These are phyloP conservation scores for Rhinogobio ventralis DNA, from an alignment of 2,797 vertebrate genomes.

Conservation along the genomic window DNA sequence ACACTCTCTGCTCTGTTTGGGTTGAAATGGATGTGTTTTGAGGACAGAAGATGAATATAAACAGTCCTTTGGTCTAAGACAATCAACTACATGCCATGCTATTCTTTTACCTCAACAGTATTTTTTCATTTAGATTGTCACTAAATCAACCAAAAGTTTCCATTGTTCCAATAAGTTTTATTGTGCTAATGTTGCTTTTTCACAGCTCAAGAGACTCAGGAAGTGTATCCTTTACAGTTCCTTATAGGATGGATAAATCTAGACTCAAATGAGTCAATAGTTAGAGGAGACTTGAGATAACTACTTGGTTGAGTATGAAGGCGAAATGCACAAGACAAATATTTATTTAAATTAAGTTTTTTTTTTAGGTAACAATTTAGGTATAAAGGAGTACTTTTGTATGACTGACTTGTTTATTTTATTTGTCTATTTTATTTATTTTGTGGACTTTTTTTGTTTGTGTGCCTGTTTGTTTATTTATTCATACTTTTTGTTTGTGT, in stretches of 20 bases:
- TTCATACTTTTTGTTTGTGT: no score
- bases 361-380: no score
- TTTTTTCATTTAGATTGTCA: background rate
- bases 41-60: background rate
- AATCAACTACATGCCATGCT: background rate
- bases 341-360: no score
- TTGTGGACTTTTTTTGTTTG: background rate
- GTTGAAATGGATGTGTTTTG: background rate
- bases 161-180: no score
- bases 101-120: background rate
- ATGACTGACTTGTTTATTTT: no score
- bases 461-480: background rate
- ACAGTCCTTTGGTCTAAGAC: background rate
- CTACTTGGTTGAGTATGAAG: background rate
- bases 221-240: background rate
- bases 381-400: no score
- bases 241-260: background rate
- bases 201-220: background rate
- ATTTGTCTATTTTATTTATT: background rate
- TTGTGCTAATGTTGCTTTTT: background rate
- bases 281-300: background rate
- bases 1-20: background rate
- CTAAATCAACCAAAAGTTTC: background rate
- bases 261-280: background rate
- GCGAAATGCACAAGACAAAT: no score